phyloP scores from a whole-genome alignment of 2,797 vertebrate species.

The Myripristis murdjan region DNA sequence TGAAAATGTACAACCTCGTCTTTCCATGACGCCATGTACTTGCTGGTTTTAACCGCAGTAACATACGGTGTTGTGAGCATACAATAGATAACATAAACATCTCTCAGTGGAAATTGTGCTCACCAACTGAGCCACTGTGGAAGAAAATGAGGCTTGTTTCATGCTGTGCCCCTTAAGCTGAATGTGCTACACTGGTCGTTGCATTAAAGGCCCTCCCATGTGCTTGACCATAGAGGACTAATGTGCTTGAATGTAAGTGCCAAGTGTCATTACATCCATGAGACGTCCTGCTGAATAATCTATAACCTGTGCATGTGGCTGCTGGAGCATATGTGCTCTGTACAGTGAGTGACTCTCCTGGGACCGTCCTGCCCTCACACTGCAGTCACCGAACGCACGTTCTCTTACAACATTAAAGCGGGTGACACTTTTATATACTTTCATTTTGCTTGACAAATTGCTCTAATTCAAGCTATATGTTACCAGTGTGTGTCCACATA shows the following conservation, averaged over 20 bases:
- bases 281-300: slow-evolving; percentile 59
- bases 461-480: too few species aligned
- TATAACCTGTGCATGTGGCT: slow-evolving; percentile 37
- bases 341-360: not conserved
- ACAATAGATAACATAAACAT: not conserved
- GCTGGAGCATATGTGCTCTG: slow-evolving; percentile 26
- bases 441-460: too few species aligned
- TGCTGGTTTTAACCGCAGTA: not conserved
- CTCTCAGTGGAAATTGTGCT: slow-evolving; percentile 20
- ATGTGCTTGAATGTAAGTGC: slow-evolving; percentile 39
- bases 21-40: not conserved
- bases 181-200: not conserved
- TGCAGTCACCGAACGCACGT: not conserved
- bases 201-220: slow-evolving; percentile 1
- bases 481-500: too few species aligned
- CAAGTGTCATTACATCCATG: slow-evolving; percentile 44
- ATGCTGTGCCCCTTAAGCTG: not conserved
- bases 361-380: not conserved
- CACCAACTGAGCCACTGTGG: not conserved
- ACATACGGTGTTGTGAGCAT: not conserved
- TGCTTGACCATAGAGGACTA: slow-evolving; percentile 24
- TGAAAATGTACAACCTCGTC: slow-evolving; percentile 2
- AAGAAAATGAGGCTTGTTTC: slow-evolving; percentile 10
- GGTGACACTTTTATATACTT: too few species aligned
- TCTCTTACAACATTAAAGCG: too few species aligned